A percentile compares a stretch with the other conserved stretches of the same genome.
Conservation (phyloP, 2,888 invertebrate species). For the Adelphocoris suturalis region DNA sequence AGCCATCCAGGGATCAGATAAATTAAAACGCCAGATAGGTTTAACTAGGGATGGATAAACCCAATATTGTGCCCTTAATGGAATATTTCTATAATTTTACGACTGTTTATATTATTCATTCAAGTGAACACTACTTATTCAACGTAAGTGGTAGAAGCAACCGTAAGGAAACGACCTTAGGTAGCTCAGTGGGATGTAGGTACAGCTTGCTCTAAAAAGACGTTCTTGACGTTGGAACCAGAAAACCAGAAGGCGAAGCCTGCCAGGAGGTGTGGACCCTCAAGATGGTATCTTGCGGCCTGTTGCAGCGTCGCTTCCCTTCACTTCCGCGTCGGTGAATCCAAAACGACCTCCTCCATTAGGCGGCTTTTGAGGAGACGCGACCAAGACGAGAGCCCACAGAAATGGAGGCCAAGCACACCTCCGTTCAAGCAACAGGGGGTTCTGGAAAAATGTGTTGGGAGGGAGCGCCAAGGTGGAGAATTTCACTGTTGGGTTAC, state of each 20-base stretch:
- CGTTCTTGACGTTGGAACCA: not conserved
- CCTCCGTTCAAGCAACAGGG: not conserved
- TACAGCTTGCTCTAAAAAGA: not conserved
- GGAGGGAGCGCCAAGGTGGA: conserved; percentile 22
- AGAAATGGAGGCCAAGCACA: not conserved
- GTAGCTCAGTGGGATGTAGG: not conserved
- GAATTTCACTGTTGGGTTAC: conserved; percentile 37
- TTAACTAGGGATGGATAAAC: too few relatives aligned
- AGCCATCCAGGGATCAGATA: too few relatives aligned
- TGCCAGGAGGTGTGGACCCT: conserved; percentile 48
- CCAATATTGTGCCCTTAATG: too few relatives aligned
- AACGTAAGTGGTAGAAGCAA: too few relatives aligned
- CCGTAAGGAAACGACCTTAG: too few relatives aligned
- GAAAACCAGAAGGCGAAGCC: conserved; percentile 23
- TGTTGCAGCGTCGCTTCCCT: conserved; percentile 61
- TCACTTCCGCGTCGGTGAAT: conserved; percentile 60
- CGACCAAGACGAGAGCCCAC: not conserved
- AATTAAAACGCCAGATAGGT: too few relatives aligned
- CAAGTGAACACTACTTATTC: too few relatives aligned
- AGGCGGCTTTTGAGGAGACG: conserved; percentile 14
- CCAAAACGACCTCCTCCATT: conserved; percentile 44
- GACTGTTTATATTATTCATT: too few relatives aligned
- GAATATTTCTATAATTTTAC: too few relatives aligned
- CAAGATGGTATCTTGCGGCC: conserved; percentile 62
- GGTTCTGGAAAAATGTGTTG: conserved; percentile 35